phyloP scores from a whole-genome alignment of 1,140 invertebrate species.

The Drosophila pallidifrons region DNA sequence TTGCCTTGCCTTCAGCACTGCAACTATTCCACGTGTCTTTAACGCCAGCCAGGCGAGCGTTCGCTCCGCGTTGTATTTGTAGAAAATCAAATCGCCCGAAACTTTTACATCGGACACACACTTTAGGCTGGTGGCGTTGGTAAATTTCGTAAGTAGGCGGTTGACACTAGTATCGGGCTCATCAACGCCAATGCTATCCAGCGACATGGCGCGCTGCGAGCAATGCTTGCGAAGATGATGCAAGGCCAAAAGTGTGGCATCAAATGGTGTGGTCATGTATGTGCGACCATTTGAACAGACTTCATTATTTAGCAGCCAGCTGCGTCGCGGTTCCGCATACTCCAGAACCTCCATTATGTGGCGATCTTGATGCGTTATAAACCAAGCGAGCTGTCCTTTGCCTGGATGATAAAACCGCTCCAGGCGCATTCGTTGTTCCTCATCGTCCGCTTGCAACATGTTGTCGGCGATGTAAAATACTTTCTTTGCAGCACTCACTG shows the following conservation, averaged over 20 bases:
- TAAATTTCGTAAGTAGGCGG: slow-evolving; percentile 61
- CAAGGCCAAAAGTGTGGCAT: slow-evolving; percentile 90
- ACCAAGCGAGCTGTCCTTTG: slow-evolving; percentile 57
- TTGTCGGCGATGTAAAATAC: slow-evolving; percentile 68
- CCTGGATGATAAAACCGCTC: slow-evolving; percentile 78
- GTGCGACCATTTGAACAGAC: slow-evolving; percentile 91
- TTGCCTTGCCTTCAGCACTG: slow-evolving; percentile 88
- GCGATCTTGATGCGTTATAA: slow-evolving; percentile 74
- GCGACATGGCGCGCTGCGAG: slow-evolving; percentile 87
- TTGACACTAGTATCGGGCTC: slow-evolving; percentile 49
- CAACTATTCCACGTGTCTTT: slow-evolving; percentile 88
- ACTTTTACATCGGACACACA: slow-evolving; percentile 69
- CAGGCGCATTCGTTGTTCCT: slow-evolving; percentile 47
- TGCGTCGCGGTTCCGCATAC: slow-evolving; percentile 88
- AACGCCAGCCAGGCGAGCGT: slow-evolving; percentile 89
- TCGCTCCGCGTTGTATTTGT: slow-evolving; percentile 92
- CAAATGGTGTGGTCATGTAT: slow-evolving; percentile 89
- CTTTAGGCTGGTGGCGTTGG: slow-evolving; percentile 40
- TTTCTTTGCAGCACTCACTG: slow-evolving; percentile 56
- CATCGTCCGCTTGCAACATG: slow-evolving; percentile 49
- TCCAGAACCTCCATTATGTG: slow-evolving; percentile 88
- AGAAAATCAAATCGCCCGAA: slow-evolving; percentile 89
- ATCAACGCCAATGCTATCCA: slow-evolving; percentile 88
- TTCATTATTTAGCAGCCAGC: slow-evolving; percentile 90
- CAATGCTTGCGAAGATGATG: slow-evolving; percentile 87